Evolutionary conservation across 1,140 invertebrate genomes (phyloP).

Genomic region (Potamilus streckersoni): DNA sequence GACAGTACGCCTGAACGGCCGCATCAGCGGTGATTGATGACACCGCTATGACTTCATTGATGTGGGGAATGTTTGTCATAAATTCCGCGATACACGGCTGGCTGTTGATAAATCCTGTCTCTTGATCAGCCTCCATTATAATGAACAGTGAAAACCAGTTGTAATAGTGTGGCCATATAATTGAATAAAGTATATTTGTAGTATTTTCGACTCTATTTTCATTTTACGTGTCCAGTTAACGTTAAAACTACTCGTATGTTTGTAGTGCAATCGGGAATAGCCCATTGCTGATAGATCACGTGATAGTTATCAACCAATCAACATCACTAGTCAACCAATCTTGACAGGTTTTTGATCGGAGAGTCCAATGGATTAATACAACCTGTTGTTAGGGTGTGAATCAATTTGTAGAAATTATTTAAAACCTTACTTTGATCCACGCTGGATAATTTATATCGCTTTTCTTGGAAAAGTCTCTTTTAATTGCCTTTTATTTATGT

Average conservation of each 20-base stretch:
- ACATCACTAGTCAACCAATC: slow-evolving; percentile 14
- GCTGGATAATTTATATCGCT: no score
- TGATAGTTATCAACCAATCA: slow-evolving; percentile 23
- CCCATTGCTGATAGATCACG: slow-evolving; percentile 25
- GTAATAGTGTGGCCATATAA: no score
- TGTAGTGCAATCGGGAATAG: slow-evolving; percentile 22
- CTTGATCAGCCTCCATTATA: slow-evolving; percentile 75
- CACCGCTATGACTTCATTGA: slow-evolving; percentile 48
- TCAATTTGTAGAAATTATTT: no score
- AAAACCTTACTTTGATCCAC: no score
- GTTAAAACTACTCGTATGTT: slow-evolving; percentile 33
- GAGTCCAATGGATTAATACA: slow-evolving; percentile 3
- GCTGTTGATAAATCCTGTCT: slow-evolving; percentile 91
- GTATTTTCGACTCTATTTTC: slow-evolving; percentile 30
- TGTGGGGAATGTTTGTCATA: slow-evolving; percentile 76
- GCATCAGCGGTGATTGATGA: slow-evolving; percentile 50
- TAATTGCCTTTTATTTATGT: no score
- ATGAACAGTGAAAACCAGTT: no score
- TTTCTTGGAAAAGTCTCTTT: no score
- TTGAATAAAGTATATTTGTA: no score
- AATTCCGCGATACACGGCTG: slow-evolving; percentile 94
- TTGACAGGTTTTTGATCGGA: slow-evolving; percentile 31
- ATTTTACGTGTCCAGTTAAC: slow-evolving; percentile 24
- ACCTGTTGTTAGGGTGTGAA: no score
- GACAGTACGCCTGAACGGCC: slow-evolving; percentile 41